Evolutionary conservation across 2,797 vertebrate species (phyloP).

Genomic region (Enteromius radiatus): DNA sequence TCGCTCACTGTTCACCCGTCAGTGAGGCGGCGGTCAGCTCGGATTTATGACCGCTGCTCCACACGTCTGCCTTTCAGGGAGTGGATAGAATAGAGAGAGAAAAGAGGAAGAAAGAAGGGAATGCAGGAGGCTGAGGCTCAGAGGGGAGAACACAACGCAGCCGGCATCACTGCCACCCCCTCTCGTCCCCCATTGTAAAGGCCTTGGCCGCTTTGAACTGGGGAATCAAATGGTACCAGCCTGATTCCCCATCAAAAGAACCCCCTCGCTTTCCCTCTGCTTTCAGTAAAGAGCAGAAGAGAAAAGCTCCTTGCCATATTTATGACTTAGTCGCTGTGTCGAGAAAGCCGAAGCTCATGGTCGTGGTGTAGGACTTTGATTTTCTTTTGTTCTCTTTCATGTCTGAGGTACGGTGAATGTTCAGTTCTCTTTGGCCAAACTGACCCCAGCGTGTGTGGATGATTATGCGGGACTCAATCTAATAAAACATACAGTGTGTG

Average conservation of each 20-base stretch:
- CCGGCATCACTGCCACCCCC: conserved; percentile 67
- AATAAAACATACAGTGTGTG: conserved; percentile 48
- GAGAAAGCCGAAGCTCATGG: conserved; percentile 70
- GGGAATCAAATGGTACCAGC: conserved; percentile 87
- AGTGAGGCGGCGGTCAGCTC: conserved; percentile 71
- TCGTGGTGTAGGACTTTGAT: conserved; percentile 49
- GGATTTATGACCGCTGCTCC: conserved; percentile 80
- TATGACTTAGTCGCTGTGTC: conserved; percentile 52
- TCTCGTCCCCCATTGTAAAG: conserved; percentile 75
- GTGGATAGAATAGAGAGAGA: conserved; percentile 61
- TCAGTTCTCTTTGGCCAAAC: conserved; percentile 73
- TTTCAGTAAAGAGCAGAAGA: conserved; percentile 68
- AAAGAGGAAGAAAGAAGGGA: conserved; percentile 59
- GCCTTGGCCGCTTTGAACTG: conserved; percentile 82
- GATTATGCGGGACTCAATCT: conserved; percentile 58
- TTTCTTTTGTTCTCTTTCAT: conserved; percentile 66
- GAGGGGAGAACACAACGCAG: conserved; percentile 80
- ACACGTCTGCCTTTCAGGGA: conserved; percentile 71
- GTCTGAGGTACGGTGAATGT: conserved; percentile 68
- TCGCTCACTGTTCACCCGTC: conserved; percentile 68
- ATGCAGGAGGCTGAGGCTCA: conserved; percentile 55
- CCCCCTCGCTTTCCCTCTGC: conserved; percentile 70
- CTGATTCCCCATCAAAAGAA: conserved; percentile 86
- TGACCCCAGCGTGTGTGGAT: conserved; percentile 76
- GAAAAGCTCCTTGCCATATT: conserved; percentile 88